phyloP scores from a whole-genome alignment of 2,888 invertebrate genomes.

The Margaritifera margaritifera region DNA sequence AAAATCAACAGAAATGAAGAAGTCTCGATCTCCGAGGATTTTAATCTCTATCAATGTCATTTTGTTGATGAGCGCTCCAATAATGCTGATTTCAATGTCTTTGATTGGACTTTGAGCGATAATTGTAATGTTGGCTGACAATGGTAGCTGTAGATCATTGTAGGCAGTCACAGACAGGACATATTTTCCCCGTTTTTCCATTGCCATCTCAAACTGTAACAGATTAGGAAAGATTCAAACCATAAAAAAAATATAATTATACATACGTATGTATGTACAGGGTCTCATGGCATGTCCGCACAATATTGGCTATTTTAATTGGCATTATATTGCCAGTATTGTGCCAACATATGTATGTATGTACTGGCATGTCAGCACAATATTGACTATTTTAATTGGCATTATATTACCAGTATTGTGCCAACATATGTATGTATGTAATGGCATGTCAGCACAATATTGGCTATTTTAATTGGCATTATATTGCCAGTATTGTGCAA shows the following conservation, averaged over 20 bases:
- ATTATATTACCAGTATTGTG: too few species aligned
- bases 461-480: too few species aligned
- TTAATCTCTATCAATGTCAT: conserved; percentile 38
- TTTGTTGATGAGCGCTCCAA: conserved; percentile 36
- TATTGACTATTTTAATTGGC: too few species aligned
- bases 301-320: too few species aligned
- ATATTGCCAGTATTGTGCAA: too few species aligned
- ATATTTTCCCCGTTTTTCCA: conserved; percentile 39
- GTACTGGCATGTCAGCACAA: too few species aligned
- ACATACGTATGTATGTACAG: too few species aligned
- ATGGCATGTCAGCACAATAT: too few species aligned
- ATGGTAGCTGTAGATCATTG: conserved; percentile 50
- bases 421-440: too few species aligned
- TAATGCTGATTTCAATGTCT: conserved; percentile 30
- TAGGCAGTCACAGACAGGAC: conserved; percentile 39
- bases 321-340: too few species aligned
- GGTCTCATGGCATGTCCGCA: too few species aligned
- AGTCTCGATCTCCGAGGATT: conserved; percentile 43
- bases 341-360: too few species aligned
- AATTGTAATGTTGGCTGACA: conserved; percentile 38
- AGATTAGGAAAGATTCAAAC: neutral
- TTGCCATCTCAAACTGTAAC: conserved; percentile 48
- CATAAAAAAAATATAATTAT: conserved; percentile 1
- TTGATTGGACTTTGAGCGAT: conserved; percentile 47
- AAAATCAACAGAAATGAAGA: conserved; percentile 42